Percentiles rank a stretch among this genome's conserved stretches.
phyloP scores from a whole-genome alignment of 2,797 vertebrate species.

The Babyrousa celebensis region DNA sequence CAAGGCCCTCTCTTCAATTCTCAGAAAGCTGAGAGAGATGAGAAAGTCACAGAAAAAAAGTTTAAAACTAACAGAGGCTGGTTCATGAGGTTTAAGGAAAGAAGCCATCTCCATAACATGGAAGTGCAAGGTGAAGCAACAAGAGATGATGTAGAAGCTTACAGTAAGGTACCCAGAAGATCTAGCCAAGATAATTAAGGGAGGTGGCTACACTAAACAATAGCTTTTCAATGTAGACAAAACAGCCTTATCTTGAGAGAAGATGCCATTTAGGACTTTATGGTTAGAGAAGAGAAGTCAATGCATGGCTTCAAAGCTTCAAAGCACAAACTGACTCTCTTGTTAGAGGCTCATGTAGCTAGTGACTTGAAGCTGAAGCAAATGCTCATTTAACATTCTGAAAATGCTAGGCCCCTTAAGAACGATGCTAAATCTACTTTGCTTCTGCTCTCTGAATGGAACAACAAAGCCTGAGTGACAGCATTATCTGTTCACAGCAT shows the following conservation, averaged over 20 bases:
- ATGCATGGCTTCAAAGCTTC: not conserved
- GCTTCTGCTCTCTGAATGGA: not conserved
- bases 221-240: too few relatives aligned
- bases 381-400: not conserved
- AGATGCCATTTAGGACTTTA: not conserved
- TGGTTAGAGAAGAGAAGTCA: not conserved
- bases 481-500: not conserved
- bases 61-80: not conserved
- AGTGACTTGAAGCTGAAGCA: not conserved
- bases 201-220: too few relatives aligned
- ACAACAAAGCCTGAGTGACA: not conserved
- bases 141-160: too few relatives aligned
- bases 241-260: not conserved
- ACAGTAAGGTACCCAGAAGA: too few relatives aligned
- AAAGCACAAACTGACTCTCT: not conserved
- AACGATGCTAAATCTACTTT: not conserved
- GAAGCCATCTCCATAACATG: not conserved
- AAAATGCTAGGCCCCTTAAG: not conserved
- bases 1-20: not conserved
- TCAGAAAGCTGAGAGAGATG: not conserved
- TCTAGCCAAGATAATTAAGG: too few relatives aligned
- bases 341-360: not conserved
- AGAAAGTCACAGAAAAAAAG: not conserved
- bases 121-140: too few relatives aligned
- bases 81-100: not conserved